These are phyloP conservation scores for Phrynocephalus versicolor DNA, from an alignment of 2,113 vertebrate genomes.

Conservation along the genomic window DNA sequence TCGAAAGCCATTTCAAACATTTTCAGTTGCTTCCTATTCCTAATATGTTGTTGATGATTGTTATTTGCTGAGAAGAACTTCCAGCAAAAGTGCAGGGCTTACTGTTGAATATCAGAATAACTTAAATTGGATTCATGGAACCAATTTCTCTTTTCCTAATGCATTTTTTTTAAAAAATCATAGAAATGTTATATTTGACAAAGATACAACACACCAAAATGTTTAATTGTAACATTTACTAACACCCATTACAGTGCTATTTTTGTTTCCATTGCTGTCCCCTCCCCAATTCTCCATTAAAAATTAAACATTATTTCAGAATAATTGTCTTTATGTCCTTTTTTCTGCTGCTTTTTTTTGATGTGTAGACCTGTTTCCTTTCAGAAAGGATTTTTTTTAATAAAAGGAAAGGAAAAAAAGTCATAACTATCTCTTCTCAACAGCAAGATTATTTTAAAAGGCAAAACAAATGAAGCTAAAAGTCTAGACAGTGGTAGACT, in stretches of 20 bases:
- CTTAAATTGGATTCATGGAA: background rate
- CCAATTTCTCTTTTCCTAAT: background rate
- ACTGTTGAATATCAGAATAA: background rate
- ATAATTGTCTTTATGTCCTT: slow-evolving; percentile 28
- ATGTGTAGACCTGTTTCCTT: background rate
- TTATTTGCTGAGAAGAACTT: background rate
- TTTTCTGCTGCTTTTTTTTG: background rate
- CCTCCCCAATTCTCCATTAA: slow-evolving; percentile 23
- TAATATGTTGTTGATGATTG: background rate
- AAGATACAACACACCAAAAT: background rate
- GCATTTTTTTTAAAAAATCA: no score
- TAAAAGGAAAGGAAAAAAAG: slow-evolving; percentile 30
- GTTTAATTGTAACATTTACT: background rate
- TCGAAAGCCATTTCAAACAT: accelerated
- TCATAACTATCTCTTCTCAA: slow-evolving; percentile 3
- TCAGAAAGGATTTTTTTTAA: slow-evolving; percentile 19
- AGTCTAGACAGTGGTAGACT: background rate
- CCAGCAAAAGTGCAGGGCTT: background rate
- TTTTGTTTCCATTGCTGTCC: slow-evolving; percentile 11
- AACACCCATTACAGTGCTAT: background rate
- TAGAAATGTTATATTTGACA: no score
- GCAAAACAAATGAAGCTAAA: background rate
- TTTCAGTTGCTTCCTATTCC: background rate
- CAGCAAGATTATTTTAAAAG: background rate
- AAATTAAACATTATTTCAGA: slow-evolving; percentile 25